Evolutionary conservation across 2,797 vertebrate species (phyloP).

Genomic region (Valencia hispanica): DNA sequence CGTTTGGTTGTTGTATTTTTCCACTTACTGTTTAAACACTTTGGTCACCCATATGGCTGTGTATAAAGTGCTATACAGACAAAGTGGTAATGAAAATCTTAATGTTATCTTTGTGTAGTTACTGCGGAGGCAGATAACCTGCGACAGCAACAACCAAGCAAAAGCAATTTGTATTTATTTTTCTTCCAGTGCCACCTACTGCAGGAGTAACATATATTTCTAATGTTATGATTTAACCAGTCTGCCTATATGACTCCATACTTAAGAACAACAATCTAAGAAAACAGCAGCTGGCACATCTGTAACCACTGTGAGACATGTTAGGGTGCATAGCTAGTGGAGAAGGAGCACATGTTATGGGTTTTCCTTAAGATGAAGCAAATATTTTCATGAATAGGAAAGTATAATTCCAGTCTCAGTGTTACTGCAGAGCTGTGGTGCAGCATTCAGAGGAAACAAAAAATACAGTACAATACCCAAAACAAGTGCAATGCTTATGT

Average conservation of each 20-base stretch:
- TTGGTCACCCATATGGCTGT: no score
- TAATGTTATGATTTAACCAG: not conserved
- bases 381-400: not conserved
- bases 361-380: not conserved
- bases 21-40: no score
- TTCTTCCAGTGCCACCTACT: not conserved
- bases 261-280: not conserved
- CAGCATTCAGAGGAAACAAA: not conserved
- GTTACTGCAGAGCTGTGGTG: no score
- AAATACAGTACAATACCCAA: not conserved
- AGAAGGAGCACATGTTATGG: not conserved
- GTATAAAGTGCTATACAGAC: no score
- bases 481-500: no score
- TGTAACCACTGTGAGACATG: not conserved
- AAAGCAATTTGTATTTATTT: not conserved
- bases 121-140: not conserved
- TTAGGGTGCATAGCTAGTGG: not conserved
- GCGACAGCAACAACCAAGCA: not conserved
- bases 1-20: no score
- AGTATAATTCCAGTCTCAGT: not conserved
- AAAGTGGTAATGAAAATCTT: no score
- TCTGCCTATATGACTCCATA: conserved; percentile 3
- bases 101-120: not conserved
- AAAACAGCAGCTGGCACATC: not conserved
- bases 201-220: not conserved